Conservation (phyloP, 2,888 invertebrate species). For the Drosophila maculinotata region DNA sequence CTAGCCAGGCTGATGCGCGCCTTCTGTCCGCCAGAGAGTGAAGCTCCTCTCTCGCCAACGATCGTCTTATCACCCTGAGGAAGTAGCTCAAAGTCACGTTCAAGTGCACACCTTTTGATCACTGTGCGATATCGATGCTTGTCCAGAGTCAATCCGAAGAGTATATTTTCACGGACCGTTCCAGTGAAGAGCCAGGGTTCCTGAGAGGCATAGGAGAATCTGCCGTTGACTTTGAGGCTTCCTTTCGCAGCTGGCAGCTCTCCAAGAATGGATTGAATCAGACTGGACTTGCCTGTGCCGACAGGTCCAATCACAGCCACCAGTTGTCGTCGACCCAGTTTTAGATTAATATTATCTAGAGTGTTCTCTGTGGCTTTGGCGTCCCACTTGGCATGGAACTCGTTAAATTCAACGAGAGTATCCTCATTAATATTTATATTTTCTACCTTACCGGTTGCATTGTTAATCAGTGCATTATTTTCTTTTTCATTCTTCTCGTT, state of each 20-base stretch:
- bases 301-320: conserved; percentile 90
- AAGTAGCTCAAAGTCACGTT: conserved; percentile 87
- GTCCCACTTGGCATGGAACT: conserved; percentile 90
- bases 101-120: conserved; percentile 85
- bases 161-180: conserved; percentile 88
- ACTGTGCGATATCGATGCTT: conserved; percentile 87
- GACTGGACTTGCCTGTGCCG: conserved; percentile 88
- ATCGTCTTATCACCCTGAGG: conserved; percentile 87
- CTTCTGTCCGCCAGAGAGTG: conserved; percentile 93
- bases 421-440: background rate
- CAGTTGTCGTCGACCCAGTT: conserved; percentile 87
- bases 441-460: background rate
- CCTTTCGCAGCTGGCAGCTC: conserved; percentile 86
- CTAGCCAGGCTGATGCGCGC: conserved; percentile 95
- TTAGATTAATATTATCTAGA: conserved; percentile 88
- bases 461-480: background rate
- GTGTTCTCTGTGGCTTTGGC: conserved; percentile 87
- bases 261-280: conserved; percentile 86
- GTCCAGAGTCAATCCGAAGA: conserved; percentile 87
- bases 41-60: conserved; percentile 93
- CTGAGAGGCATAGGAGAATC: conserved; percentile 91
- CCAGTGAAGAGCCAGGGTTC: conserved; percentile 93
- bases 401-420: conserved; percentile 86
- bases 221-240: conserved; percentile 86
- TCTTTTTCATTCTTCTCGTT: background rate